phyloP scores from a whole-genome alignment of 2,888 invertebrate species.

The Oscheius onirici region DNA sequence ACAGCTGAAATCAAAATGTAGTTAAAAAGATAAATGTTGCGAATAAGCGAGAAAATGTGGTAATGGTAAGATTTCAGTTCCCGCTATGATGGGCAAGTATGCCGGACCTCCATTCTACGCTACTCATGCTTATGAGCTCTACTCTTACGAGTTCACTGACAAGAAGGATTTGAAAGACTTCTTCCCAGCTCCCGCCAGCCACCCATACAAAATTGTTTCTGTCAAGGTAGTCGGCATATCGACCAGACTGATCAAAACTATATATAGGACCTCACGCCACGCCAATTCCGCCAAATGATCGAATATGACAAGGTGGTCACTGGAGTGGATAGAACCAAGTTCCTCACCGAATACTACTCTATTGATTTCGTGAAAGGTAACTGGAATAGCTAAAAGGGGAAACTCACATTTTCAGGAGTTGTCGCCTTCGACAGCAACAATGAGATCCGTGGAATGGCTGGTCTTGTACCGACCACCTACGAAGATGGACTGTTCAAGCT shows the following conservation, averaged over 20 bases:
- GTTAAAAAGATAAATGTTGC: constrained; percentile 7
- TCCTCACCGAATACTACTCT: constrained; percentile 26
- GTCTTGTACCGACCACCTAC: constrained; percentile 19
- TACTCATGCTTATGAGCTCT: constrained; percentile 19
- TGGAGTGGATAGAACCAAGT: constrained; percentile 27
- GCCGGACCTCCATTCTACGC: constrained; percentile 29
- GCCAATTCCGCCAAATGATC: constrained; percentile 30
- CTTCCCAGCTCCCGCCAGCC: constrained; percentile 27
- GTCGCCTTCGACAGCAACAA: constrained; percentile 13
- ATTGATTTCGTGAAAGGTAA: constrained; percentile 25
- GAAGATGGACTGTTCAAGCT: constrained; percentile 30
- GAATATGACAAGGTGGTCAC: constrained; percentile 33
- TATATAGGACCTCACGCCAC: constrained; percentile 27
- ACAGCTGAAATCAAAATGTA: not conserved
- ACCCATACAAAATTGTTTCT: constrained; percentile 22
- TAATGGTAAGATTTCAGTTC: constrained; percentile 11
- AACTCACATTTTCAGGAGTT: not conserved
- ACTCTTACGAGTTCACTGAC: constrained; percentile 19
- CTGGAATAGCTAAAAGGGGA: not conserved
- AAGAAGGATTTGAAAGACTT: constrained; percentile 23
- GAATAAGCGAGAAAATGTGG: not conserved
- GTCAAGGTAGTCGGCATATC: constrained; percentile 11
- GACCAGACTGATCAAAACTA: not conserved
- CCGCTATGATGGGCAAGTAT: constrained; percentile 35
- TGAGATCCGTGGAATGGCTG: constrained; percentile 21